These are phyloP conservation scores for Cydia strobilella DNA, from an alignment of 1,140 invertebrate genomes.

Conservation along the genomic window DNA sequence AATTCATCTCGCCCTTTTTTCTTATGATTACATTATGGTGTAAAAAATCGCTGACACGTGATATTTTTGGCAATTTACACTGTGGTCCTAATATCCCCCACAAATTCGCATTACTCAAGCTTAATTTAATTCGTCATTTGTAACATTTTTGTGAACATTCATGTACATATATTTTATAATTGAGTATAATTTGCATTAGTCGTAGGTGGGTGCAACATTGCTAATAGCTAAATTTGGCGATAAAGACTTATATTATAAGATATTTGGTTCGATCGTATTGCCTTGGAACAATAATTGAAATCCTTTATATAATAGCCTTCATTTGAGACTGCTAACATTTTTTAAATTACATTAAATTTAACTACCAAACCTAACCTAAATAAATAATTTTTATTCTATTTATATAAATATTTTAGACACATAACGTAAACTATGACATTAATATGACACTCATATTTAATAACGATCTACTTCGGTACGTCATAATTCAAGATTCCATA, in stretches of 20 bases:
- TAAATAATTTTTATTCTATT: too few relatives aligned
- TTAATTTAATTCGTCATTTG: slow-evolving; percentile 20
- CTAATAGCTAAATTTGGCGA: neutral
- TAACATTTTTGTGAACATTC: slow-evolving; percentile 13
- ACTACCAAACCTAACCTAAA: too few relatives aligned
- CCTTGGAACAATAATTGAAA: too few relatives aligned
- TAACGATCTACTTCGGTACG: too few relatives aligned
- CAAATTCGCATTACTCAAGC: neutral
- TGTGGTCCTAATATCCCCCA: slow-evolving; percentile 15
- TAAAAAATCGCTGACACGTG: slow-evolving; percentile 11
- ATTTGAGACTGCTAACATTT: too few relatives aligned
- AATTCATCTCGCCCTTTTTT: neutral
- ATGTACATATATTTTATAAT: slow-evolving; percentile 12
- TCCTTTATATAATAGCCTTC: too few relatives aligned
- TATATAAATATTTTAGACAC: too few relatives aligned
- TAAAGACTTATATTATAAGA: neutral
- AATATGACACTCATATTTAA: too few relatives aligned
- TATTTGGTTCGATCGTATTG: neutral
- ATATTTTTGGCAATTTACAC: neutral
- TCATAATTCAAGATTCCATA: too few relatives aligned
- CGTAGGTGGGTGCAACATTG: neutral
- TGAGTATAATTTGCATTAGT: neutral
- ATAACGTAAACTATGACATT: too few relatives aligned
- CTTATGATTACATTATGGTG: neutral
- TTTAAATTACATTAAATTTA: too few relatives aligned